Evolutionary conservation across 1,140 invertebrate genomes (phyloP).

Genomic region (Drosophila baimaii): DNA sequence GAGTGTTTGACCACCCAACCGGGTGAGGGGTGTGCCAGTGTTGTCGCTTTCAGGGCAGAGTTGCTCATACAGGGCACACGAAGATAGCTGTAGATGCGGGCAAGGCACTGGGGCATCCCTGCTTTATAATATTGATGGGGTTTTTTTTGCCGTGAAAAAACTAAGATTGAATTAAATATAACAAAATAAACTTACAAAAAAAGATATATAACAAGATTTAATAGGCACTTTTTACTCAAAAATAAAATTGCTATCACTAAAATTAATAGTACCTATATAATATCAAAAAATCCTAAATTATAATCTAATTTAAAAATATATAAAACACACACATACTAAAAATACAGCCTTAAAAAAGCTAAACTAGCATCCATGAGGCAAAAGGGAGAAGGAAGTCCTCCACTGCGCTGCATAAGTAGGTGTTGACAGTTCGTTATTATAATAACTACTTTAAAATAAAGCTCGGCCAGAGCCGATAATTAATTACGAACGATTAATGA

Average conservation of each 20-base stretch:
- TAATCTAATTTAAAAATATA: no score
- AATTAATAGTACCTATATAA: no score
- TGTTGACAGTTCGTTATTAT: conserved; percentile 79
- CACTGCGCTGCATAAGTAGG: conserved; percentile 57
- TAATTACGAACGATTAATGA: conserved; percentile 79
- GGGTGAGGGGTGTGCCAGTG: conserved; percentile 12
- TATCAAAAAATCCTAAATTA: not conserved
- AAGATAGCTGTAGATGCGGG: not conserved
- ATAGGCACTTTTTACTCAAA: not conserved
- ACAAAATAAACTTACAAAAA: not conserved
- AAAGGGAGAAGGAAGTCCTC: conserved; percentile 12
- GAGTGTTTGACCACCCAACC: conserved; percentile 50
- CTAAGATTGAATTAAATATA: not conserved
- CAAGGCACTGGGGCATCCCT: no score
- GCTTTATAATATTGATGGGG: no score
- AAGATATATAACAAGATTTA: not conserved
- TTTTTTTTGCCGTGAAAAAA: not conserved
- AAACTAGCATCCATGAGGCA: not conserved
- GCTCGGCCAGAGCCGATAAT: conserved; percentile 62
- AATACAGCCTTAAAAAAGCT: conserved; percentile 4
- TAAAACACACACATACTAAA: not conserved
- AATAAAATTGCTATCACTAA: not conserved
- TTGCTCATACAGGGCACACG: not conserved
- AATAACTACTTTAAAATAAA: conserved; percentile 78
- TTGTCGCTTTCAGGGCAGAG: not conserved